Evolutionary conservation across 2,113 vertebrate genomes (phyloP).

Genomic region (Oncorhynchus clarkii): DNA sequence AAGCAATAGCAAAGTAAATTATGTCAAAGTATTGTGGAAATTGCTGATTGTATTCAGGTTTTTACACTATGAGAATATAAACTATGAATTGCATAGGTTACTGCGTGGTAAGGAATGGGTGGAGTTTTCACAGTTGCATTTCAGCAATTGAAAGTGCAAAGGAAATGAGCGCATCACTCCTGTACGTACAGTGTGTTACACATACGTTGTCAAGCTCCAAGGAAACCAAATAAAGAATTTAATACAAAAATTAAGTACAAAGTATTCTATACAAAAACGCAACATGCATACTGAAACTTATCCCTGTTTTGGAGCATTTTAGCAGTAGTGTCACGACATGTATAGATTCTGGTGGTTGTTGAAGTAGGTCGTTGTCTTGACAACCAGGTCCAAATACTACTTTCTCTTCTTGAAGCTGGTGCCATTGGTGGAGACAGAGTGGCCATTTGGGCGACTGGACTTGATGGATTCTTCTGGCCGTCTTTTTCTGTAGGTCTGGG

Average conservation of each 20-base stretch:
- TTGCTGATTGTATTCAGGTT: not conserved
- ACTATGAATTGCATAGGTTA: not conserved
- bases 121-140: not conserved
- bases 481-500: conserved; percentile 79
- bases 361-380: not conserved
- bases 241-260: conserved; percentile 41
- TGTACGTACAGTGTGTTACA: conserved; percentile 5
- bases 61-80: not conserved
- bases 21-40: conserved; percentile 9
- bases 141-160: not conserved
- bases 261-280: conserved; percentile 23
- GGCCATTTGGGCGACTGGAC: conserved; percentile 77
- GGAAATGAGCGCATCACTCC: not conserved
- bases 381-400: conserved; percentile 47
- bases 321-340: conserved; percentile 15
- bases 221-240: conserved; percentile 20
- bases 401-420: conserved; percentile 68
- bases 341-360: conserved; percentile 22
- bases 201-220: conserved; percentile 8
- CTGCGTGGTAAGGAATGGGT: not conserved
- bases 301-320: conserved; percentile 27
- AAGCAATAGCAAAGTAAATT: not conserved
- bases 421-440: conserved; percentile 67
- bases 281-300: conserved; percentile 4
- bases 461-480: conserved; percentile 62